phyloP scores from a whole-genome alignment of 2,113 vertebrate species.

The Channa maculata region DNA sequence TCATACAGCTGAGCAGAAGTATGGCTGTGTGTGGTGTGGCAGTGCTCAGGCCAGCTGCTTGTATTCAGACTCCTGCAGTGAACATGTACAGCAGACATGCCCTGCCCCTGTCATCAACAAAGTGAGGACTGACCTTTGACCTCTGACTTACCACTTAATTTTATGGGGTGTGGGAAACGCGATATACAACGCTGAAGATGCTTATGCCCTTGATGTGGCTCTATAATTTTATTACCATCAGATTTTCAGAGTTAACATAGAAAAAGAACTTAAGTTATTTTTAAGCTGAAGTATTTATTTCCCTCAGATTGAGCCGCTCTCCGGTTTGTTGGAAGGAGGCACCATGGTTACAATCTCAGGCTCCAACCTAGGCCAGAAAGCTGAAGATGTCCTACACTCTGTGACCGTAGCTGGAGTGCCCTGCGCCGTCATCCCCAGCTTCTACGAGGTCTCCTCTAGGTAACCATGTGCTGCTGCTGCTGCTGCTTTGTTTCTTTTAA shows the following conservation, averaged over 20 bases:
- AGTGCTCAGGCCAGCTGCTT: constrained; percentile 85
- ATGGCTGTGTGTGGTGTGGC: constrained; percentile 95
- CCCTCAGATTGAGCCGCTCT: constrained; percentile 91
- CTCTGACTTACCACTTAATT: background rate
- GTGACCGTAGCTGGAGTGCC: constrained; percentile 90
- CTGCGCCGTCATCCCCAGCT: constrained; percentile 86
- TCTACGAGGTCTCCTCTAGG: constrained; percentile 96
- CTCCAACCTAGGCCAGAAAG: constrained; percentile 96
- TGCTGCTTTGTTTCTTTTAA: background rate
- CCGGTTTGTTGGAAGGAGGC: constrained; percentile 92
- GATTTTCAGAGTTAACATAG: background rate
- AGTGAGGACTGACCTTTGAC: constrained; percentile 79
- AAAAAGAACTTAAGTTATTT: background rate
- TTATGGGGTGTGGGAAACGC: background rate
- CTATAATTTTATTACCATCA: too few species aligned
- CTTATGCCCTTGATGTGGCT: background rate
- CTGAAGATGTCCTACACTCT: constrained; percentile 90
- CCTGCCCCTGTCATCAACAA: constrained; percentile 92
- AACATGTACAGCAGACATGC: constrained; percentile 87
- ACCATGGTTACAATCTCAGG: constrained; percentile 93
- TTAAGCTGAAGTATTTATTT: background rate
- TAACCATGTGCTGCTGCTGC: constrained; percentile 56
- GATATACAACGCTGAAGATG: background rate
- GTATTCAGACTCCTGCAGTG: constrained; percentile 87
- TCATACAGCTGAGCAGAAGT: constrained; percentile 89